Evolutionary conservation across 2,113 vertebrate genomes (phyloP).

Genomic region (Xiphophorus maculatus): DNA sequence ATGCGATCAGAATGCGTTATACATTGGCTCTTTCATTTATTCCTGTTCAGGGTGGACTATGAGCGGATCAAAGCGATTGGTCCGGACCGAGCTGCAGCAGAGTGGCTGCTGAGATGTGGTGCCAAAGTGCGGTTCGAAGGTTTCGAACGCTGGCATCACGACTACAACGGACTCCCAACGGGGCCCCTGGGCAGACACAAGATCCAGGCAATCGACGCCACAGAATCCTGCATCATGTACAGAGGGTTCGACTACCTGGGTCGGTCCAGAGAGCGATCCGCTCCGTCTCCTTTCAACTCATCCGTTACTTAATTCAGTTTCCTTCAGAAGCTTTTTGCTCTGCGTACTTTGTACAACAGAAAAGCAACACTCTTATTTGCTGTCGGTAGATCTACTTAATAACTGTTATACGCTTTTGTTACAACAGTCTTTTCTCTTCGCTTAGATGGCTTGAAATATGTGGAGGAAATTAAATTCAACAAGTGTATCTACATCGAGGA

Average conservation of each 20-base stretch:
- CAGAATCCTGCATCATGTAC: slow-evolving; percentile 95
- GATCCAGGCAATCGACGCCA: slow-evolving; percentile 92
- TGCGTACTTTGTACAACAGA: not conserved
- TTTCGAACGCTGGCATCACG: slow-evolving; percentile 89
- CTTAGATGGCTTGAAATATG: slow-evolving; percentile 87
- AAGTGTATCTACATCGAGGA: slow-evolving; percentile 95
- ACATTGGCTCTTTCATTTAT: not conserved
- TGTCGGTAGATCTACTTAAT: not conserved
- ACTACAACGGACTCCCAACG: slow-evolving; percentile 91
- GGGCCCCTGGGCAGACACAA: slow-evolving; percentile 86
- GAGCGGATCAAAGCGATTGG: slow-evolving; percentile 88
- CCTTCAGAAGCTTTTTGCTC: not conserved
- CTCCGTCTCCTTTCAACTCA: slow-evolving; percentile 4
- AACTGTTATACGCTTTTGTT: not conserved
- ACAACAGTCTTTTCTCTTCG: not conserved
- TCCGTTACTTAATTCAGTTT: not conserved
- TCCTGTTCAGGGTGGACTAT: slow-evolving; percentile 86
- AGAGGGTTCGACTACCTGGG: slow-evolving; percentile 92
- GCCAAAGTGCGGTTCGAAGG: slow-evolving; percentile 88
- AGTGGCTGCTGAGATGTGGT: slow-evolving; percentile 95
- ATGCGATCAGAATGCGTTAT: not conserved
- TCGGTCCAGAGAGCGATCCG: slow-evolving; percentile 64
- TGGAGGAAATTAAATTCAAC: slow-evolving; percentile 88
- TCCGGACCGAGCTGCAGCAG: slow-evolving; percentile 90
- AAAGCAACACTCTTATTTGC: not conserved